Conservation (phyloP, 2,888 invertebrate genomes). For the Drosophila borborema region DNA sequence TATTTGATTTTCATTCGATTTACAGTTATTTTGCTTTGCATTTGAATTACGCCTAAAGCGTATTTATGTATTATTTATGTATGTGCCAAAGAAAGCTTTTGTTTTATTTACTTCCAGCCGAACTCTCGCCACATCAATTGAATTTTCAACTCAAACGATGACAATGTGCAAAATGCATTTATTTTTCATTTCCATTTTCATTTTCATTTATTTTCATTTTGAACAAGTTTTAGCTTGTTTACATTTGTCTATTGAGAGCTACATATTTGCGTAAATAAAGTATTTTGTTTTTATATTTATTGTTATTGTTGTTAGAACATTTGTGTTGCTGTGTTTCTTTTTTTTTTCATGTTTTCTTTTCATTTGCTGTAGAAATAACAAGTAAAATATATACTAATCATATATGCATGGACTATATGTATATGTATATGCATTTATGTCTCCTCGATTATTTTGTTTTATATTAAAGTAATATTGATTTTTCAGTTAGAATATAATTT, state of each 20-base stretch:
- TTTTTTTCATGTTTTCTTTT: conserved; percentile 57
- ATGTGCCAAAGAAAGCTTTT: background rate
- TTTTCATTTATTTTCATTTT: background rate
- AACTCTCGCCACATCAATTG: background rate
- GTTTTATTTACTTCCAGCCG: background rate
- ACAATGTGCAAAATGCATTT: background rate
- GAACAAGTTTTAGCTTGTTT: conserved; percentile 11
- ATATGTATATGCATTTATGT: background rate
- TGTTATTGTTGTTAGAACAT: conserved; percentile 8
- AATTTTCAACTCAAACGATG: background rate
- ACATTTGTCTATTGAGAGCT: conserved; percentile 14
- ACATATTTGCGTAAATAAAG: conserved; percentile 30
- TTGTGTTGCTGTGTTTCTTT: background rate
- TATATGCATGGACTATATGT: background rate
- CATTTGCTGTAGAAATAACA: conserved; percentile 50
- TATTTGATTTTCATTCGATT: background rate
- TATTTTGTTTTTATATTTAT: conserved; percentile 13
- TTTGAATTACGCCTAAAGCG: background rate
- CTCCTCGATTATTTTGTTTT: too few species aligned
- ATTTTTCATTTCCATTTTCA: background rate
- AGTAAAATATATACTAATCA: conserved; percentile 31
- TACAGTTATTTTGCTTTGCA: background rate
- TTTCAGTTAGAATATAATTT: too few species aligned
- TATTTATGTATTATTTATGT: background rate
- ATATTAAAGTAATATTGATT: too few species aligned